Base-by-base conservation (phyloP, 2,888 invertebrate genomes). In the Meiosimyza platycephala region DNA sequence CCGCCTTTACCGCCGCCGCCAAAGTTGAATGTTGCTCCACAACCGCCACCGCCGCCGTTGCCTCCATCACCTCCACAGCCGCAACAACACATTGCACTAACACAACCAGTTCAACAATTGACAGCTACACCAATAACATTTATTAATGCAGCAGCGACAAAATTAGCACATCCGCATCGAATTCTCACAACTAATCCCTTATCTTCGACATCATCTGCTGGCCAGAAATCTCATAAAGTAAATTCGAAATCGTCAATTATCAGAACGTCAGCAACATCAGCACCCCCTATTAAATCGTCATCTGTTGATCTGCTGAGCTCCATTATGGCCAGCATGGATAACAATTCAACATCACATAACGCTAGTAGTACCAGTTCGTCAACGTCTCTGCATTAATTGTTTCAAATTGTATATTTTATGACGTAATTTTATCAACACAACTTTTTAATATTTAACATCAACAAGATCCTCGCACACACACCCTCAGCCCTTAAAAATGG, bases 291-390 rank as follows among this genome's bases (percentile, higher is more conserved):
- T 50, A 74, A 67, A 76, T 71, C 71, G 72, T 22, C 76, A 11
- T 72, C 81, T 55, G 80, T 85, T 52, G 87, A 87, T 79, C 81
- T 87, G 63, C 80, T 87, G n/a, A 86, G 86, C 75, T 86, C 87
- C 18, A 87, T 87, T 28, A 86, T 87, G 84, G 87, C 87, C 74
- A 85, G 87, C 79, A 87, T 87, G 87, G 87, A 87, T 78, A 84
- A 81, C 50, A 18, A 51, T 3, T 51, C 62, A 16, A 62, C 70
- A 54, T 33, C 70, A 52, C 70, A 63, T 54, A 67, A 13, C 22
- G 63, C 22, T 47, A 70, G 62, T 54, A 48, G 57, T 18, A 40
- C 54, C 9, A 51, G 62, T 33, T 70, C 70, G 6, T 9, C 40
- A 40, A 40, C 40, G 12, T 62, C 70, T 11, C 63, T 54, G 40